Evolutionary conservation across 2,797 vertebrate species (phyloP), one percentile per base, ranked within the genome.

Genomic region (Cottoperca gobio): DNA sequence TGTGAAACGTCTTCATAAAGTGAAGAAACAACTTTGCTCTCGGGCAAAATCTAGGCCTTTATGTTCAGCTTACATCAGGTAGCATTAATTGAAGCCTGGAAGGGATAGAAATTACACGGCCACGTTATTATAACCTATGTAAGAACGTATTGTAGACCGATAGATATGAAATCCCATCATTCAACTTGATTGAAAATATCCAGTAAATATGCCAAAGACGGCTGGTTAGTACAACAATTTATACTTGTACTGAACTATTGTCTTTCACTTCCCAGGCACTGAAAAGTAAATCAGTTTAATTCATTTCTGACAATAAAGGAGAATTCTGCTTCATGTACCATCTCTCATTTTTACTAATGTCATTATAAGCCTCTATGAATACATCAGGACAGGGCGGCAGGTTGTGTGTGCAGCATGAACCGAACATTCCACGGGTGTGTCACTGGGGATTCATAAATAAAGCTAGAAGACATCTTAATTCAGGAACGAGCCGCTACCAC

Each of bases 361-460:
- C 21, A 26, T 70, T 26, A 40, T 49, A 55, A 37, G 58, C 70
- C 49, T 8, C 70, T 16, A 62, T 81, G 75, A 86, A 88, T 79
- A 52, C 58, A 78, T 72, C 54, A 46, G 28, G 43, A 73, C 54
- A 70, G 40, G 19, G 23, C 52, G 17, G 12, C 3, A n/a, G 62
- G 26, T 31, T 48, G 28, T 31, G 57, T n/a, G 57, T 33, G 3
- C 21, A 46, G 49, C 39, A 12, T 19, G 61, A 70, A 60, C 62
- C 68, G 43, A 57, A 61, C 52, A 49, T 9, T 70, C 69, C 48
- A 48, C 12, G 10, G 19, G 23, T 6, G 23, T 33, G 59, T 79
- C 67, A 11, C 39, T 1, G 40, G 69, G 63, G 70, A 66, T 62
- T 64, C 62, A 77, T 86, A 79, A 88, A 86, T 81, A 74, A 81